phyloP scores from a whole-genome alignment of 2,797 vertebrate species.

The Urocyon cinereoargenteus region DNA sequence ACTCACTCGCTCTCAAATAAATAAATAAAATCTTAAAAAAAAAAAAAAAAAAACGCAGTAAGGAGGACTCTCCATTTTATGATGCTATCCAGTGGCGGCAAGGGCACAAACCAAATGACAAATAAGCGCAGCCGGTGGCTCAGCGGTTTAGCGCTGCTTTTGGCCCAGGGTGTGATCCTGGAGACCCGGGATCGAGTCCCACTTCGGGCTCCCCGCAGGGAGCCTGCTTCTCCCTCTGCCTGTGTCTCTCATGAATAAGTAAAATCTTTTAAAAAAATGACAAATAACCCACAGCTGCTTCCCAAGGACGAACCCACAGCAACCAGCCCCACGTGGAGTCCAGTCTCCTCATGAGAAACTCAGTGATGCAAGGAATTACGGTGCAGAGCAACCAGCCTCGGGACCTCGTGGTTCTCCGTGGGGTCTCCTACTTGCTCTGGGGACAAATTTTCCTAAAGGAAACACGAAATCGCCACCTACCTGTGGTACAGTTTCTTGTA shows the following conservation, averaged over 20 bases:
- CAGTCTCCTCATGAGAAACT: neutral
- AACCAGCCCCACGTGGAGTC: rapidly evolving
- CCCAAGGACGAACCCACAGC: neutral
- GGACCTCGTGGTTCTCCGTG: rapidly evolving
- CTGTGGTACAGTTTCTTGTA: constrained; percentile 89
- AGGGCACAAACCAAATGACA: neutral
- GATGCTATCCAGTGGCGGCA: rapidly evolving
- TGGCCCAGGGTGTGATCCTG: no score
- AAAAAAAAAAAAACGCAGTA: neutral
- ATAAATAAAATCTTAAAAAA: neutral
- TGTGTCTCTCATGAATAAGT: no score
- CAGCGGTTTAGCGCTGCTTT: no score
- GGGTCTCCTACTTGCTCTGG: neutral
- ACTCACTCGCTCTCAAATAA: neutral
- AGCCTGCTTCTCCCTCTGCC: no score
- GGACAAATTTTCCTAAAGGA: neutral
- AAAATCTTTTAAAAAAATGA: neutral
- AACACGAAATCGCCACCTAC: constrained; percentile 73
- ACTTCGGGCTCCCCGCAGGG: no score
- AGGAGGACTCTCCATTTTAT: no score
- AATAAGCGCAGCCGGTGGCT: no score
- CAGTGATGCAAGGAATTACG: rapidly evolving
- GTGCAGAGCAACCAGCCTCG: neutral
- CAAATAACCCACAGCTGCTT: rapidly evolving
- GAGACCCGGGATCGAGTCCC: no score